These are phyloP conservation scores for Sphaerophoria taeniata DNA, from an alignment of 2,888 invertebrate species.

Conservation along the genomic window DNA sequence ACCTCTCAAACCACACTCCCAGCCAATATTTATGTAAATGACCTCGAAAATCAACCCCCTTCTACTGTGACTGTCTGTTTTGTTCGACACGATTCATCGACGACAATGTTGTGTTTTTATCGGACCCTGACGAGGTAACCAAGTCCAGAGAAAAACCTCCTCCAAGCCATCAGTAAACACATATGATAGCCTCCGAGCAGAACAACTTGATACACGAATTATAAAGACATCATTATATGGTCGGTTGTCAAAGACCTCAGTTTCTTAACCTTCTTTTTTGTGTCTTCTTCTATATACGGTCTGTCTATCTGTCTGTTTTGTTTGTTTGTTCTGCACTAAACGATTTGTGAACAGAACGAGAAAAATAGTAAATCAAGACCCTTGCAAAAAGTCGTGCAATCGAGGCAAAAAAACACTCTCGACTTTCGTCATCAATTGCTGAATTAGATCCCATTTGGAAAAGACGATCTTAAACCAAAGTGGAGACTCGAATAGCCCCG, in stretches of 20 bases:
- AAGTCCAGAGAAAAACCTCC: slow-evolving; percentile 15
- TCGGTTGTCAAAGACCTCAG: slow-evolving; percentile 11
- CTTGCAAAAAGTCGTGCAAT: slow-evolving; percentile 66
- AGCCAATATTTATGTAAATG: slow-evolving; percentile 68
- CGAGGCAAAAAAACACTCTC: slow-evolving; percentile 70
- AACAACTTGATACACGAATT: slow-evolving; percentile 73
- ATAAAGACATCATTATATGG: slow-evolving; percentile 73
- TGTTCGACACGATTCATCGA: slow-evolving; percentile 61
- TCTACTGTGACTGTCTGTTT: slow-evolving; percentile 12
- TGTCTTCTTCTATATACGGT: slow-evolving; percentile 6
- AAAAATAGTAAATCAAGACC: slow-evolving; percentile 55
- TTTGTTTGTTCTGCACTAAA: slow-evolving; percentile 55
- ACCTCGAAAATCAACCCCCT: slow-evolving; percentile 61
- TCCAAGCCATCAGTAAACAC: slow-evolving; percentile 58
- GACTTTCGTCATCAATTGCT: slow-evolving; percentile 74
- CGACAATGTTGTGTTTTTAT: slow-evolving; percentile 56
- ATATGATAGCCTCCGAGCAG: slow-evolving; percentile 59
- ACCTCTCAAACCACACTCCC: slow-evolving; percentile 42
- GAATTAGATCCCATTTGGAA: slow-evolving; percentile 70
- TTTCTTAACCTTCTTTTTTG: neutral
- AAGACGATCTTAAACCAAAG: neutral
- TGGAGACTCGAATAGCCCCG: neutral
- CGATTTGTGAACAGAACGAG: slow-evolving; percentile 62
- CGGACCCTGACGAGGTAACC: slow-evolving; percentile 55
- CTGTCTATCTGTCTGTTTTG: slow-evolving; percentile 46